phyloP scores from a whole-genome alignment of 2,113 vertebrate genomes.

The Formicarius rufipectus region DNA sequence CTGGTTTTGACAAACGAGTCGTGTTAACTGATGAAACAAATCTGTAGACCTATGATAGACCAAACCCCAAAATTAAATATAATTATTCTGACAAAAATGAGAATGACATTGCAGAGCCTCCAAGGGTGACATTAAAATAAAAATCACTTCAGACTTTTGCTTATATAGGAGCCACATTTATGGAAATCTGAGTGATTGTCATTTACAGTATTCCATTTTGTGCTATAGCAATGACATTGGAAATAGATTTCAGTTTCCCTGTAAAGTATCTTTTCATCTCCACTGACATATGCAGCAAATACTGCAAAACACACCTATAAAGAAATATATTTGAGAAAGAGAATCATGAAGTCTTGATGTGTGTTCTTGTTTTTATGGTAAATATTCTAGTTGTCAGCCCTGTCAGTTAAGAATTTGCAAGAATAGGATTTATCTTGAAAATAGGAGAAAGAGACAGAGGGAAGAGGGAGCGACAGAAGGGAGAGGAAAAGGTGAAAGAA shows the following conservation, averaged over 20 bases:
- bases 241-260: constrained; percentile 42
- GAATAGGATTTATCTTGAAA: background rate
- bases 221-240: constrained; percentile 38
- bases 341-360: constrained; percentile 42
- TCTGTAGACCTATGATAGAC: background rate
- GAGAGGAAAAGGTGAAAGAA: too few relatives aligned
- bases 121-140: constrained; percentile 42
- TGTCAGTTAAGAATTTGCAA: constrained; percentile 28
- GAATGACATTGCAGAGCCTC: constrained; percentile 11
- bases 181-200: constrained; percentile 46
- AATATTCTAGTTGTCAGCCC: constrained; percentile 30
- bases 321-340: constrained; percentile 24
- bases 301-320: background rate
- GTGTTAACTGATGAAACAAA: background rate
- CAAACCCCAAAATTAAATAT: constrained; percentile 17
- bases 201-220: constrained; percentile 35
- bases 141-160: constrained; percentile 25
- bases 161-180: background rate
- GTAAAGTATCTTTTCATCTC: constrained; percentile 54
- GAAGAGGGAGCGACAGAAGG: background rate
- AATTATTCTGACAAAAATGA: constrained; percentile 42
- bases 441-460: background rate
- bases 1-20: background rate
- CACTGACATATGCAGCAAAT: constrained; percentile 48
- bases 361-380: constrained; percentile 15